Evolutionary conservation across 2,797 vertebrate genomes (phyloP).

Genomic region (Enteromius fasciolatus): DNA sequence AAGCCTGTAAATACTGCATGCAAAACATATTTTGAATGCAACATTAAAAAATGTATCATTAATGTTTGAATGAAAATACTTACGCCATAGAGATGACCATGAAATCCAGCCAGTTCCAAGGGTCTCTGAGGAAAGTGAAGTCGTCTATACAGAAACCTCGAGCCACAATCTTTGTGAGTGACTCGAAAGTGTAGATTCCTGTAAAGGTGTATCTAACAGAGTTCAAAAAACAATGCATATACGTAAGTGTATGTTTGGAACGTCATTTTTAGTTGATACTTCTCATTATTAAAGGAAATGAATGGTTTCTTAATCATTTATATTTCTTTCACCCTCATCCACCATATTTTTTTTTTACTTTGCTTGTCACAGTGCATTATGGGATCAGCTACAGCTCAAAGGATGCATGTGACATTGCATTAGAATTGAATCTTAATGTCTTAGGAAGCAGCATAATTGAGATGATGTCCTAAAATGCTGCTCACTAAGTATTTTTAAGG

Average conservation of each 20-base stretch:
- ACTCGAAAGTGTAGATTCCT: constrained; percentile 98
- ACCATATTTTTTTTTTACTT: neutral
- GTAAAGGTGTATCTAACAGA: constrained; percentile 93
- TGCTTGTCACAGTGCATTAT: neutral
- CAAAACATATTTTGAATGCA: neutral
- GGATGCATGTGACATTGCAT: neutral
- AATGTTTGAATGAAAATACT: constrained; percentile 70
- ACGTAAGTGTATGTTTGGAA: neutral
- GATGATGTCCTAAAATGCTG: neutral
- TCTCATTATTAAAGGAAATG: neutral
- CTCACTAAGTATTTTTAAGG: neutral
- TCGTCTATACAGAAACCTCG: constrained; percentile 95
- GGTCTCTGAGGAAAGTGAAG: constrained; percentile 95
- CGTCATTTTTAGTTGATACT: neutral
- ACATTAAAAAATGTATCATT: neutral
- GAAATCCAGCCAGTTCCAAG: constrained; percentile 99
- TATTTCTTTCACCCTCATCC: neutral
- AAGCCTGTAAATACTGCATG: neutral
- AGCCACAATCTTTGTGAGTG: constrained; percentile 97
- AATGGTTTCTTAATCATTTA: neutral
- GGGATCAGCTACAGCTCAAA: neutral
- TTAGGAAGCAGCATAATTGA: neutral
- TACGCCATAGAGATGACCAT: constrained; percentile 99
- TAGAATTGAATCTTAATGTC: neutral
- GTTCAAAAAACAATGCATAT: constrained; percentile 9